A percentile compares a stretch with the other conserved stretches of the same genome.
phyloP scores from a whole-genome alignment of 2,113 vertebrate species.

The Tachuris rubrigastra region DNA sequence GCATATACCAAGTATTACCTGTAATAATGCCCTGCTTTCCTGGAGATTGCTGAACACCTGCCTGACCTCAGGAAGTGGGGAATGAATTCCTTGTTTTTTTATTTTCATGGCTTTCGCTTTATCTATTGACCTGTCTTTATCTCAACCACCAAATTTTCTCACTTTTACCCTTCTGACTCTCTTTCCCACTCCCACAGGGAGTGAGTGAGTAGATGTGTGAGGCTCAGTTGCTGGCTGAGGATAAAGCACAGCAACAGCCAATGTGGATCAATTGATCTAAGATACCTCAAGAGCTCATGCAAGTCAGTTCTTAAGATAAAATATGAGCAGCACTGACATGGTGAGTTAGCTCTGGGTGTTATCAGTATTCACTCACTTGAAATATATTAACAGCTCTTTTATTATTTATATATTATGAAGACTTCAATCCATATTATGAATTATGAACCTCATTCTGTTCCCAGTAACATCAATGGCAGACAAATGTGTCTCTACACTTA shows the following conservation, averaged over 20 bases:
- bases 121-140: background rate
- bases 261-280: background rate
- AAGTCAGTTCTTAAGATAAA: constrained; percentile 2
- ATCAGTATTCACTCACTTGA: background rate
- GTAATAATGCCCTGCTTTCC: background rate
- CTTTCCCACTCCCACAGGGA: background rate
- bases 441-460: constrained; percentile 18
- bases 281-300: background rate
- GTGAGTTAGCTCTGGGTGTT: constrained; percentile 36
- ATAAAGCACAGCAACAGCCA: background rate
- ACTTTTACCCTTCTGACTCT: background rate
- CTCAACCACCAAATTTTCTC: background rate
- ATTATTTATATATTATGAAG: constrained; percentile 23
- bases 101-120: background rate
- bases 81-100: background rate
- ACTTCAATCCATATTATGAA: constrained; percentile 3
- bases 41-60: background rate
- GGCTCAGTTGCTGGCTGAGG: background rate
- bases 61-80: background rate
- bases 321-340: background rate
- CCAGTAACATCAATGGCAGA: constrained; percentile 4
- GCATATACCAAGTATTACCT: accelerated
- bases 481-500: background rate
- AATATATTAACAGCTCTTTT: constrained; percentile 31
- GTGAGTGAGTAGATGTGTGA: background rate